phyloP scores from a whole-genome alignment of 2,888 invertebrate genomes.

The Asteroscopus sphinx region DNA sequence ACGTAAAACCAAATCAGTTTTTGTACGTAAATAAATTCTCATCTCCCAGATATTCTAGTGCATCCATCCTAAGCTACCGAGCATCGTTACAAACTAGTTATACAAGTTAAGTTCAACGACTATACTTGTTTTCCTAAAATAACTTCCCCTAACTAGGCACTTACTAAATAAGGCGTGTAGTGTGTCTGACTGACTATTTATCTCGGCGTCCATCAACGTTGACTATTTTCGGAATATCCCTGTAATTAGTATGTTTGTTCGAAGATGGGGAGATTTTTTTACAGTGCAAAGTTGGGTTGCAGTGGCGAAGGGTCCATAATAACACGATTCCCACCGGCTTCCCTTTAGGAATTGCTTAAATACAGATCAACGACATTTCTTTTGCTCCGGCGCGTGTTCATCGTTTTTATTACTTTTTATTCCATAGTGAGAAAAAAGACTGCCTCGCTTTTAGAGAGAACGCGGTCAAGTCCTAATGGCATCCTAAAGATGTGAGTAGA shows the following conservation, averaged over 20 bases:
- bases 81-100: conserved; percentile 31
- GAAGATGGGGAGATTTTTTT: not conserved
- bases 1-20: too few species aligned
- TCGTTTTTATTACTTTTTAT: too few species aligned
- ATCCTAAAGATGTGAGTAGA: too few species aligned
- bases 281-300: too few species aligned
- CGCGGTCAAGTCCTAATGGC: too few species aligned
- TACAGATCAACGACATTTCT: too few species aligned
- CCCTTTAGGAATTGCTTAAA: too few species aligned
- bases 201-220: conserved; percentile 50
- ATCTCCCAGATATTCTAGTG: conserved; percentile 5
- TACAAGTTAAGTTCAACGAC: conserved; percentile 14
- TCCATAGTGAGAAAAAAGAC: too few species aligned
- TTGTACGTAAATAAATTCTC: conserved; percentile 37
- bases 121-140: conserved; percentile 49
- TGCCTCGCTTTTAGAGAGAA: too few species aligned
- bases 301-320: too few species aligned
- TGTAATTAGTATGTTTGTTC: conserved; percentile 1
- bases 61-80: not conserved
- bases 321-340: too few species aligned
- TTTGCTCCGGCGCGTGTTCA: too few species aligned
- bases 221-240: conserved; percentile 49
- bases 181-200: conserved; percentile 48
- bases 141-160: conserved; percentile 51
- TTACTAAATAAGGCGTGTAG: conserved; percentile 47